Conservation (phyloP, 2,888 invertebrate genomes). For the Cephus pygmeus region DNA sequence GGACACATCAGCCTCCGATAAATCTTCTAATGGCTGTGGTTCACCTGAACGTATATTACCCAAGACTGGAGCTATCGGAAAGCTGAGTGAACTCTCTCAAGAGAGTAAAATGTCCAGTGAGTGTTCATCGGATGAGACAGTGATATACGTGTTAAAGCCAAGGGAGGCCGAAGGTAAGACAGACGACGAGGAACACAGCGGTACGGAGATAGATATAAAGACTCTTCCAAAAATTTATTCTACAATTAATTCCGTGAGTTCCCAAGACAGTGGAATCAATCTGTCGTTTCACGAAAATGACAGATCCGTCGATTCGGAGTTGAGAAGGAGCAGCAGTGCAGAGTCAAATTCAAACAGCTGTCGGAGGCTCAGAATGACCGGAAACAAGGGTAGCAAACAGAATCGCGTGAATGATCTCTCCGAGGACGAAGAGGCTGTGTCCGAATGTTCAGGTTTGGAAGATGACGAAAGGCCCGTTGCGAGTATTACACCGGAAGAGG, state of each 20-base stretch:
- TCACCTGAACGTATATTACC: conserved; percentile 53
- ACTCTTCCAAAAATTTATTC: conserved; percentile 71
- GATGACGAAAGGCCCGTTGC: conserved; percentile 36
- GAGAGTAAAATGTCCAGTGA: conserved; percentile 65
- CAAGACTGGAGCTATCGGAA: conserved; percentile 37
- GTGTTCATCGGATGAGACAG: conserved; percentile 65
- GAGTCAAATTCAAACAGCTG: conserved; percentile 55
- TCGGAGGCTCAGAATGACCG: conserved; percentile 36
- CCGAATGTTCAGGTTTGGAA: conserved; percentile 33
- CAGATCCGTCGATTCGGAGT: conserved; percentile 61
- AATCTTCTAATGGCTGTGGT: conserved; percentile 54
- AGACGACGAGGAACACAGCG: conserved; percentile 71
- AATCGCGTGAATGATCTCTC: conserved; percentile 49
- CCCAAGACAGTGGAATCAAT: conserved; percentile 83
- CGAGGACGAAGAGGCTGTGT: conserved; percentile 53
- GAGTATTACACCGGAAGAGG: conserved; percentile 41
- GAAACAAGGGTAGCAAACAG: background rate
- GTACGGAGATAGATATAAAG: conserved; percentile 68
- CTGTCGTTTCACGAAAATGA: conserved; percentile 79
- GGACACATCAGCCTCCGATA: conserved; percentile 49
- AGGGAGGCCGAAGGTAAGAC: conserved; percentile 40
- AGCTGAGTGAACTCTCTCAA: conserved; percentile 55
- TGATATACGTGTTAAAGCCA: conserved; percentile 62
- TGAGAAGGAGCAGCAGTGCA: conserved; percentile 51
- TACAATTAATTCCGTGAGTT: conserved; percentile 77